Conservation (phyloP, 2,113 vertebrate species). For the Grammomys dolichurus region DNA sequence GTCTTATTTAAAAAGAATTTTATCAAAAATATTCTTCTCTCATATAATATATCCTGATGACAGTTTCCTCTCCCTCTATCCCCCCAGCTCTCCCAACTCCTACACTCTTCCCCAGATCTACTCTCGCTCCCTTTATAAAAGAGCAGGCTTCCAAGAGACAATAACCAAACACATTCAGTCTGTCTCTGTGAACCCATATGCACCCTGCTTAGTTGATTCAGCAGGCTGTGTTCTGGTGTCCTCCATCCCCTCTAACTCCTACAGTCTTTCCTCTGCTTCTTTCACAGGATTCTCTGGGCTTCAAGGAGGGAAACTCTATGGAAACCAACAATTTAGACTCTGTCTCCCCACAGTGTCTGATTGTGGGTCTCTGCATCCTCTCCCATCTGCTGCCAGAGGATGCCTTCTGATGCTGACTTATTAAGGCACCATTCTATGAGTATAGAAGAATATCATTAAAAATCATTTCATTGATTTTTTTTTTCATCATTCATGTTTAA, state of each 20-base stretch:
- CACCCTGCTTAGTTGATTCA: background rate
- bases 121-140: background rate
- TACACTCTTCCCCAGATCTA: background rate
- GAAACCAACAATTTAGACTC: background rate
- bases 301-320: background rate
- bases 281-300: background rate
- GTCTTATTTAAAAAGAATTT: background rate
- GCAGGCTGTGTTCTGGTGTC: background rate
- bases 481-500: background rate
- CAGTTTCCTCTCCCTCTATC: background rate
- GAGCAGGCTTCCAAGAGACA: background rate
- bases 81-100: background rate
- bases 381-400: background rate
- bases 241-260: background rate
- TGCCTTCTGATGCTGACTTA: background rate
- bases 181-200: background rate
- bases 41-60: background rate
- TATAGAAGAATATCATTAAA: background rate
- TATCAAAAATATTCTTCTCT: background rate
- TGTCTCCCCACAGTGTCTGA: background rate
- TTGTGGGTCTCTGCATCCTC: background rate
- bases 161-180: background rate
- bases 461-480: background rate
- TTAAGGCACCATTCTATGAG: background rate
- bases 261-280: background rate